Evolutionary conservation across 2,888 invertebrate genomes (phyloP), one percentile per base, ranked within the genome.

Genomic region (Plemyria rubiginata): DNA sequence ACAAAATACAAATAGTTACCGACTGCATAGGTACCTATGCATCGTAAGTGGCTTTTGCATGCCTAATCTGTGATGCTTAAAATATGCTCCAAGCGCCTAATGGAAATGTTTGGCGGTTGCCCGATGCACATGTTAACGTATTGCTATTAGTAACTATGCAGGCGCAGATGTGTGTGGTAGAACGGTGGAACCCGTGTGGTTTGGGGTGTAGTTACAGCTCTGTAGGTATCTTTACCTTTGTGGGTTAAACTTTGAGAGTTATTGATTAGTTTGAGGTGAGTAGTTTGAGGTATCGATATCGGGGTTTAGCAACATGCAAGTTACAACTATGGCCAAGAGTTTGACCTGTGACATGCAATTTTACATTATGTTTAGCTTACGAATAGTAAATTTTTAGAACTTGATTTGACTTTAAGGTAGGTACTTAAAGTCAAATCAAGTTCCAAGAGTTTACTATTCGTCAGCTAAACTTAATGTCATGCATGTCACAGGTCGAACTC

Each of bases 71-170:
- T 4, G 46, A 9, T 52, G 45, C 22, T 32, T 56, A 54, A 46
- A 22, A 45, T 45, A 45, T 54, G 48, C 38, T 48, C 51, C 13
- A 38, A 51, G 51, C 61, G 75, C 80, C 79, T 84, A 80, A 80
- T 81, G 79, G 79, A 78, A 79, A 75, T 70, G 74, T 75, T 72
- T 73, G 67, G 66, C 68, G 74, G 75, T 72, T 73, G 67, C 67
- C 68, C 68, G 66, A 43, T 70, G 56, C 65, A 68, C 66, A 66
- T 64, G 69, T 65, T 68, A 67, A 70, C 66, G 70, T 73, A 71
- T 79, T 81, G 82, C 84, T 75, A 70, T 72, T 69, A 72, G 64
- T 55, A 71, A 73, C 66, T 70, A 66, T 70, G 63, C 71, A 82
- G 80, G 82, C 77, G 75, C 32, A 6, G 22, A n/a, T 43, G 63